Percentiles rank a stretch among this genome's conserved stretches.
These are phyloP conservation scores for Euzophera pinguis DNA, from an alignment of 2,888 invertebrate genomes.

Conservation along the genomic window DNA sequence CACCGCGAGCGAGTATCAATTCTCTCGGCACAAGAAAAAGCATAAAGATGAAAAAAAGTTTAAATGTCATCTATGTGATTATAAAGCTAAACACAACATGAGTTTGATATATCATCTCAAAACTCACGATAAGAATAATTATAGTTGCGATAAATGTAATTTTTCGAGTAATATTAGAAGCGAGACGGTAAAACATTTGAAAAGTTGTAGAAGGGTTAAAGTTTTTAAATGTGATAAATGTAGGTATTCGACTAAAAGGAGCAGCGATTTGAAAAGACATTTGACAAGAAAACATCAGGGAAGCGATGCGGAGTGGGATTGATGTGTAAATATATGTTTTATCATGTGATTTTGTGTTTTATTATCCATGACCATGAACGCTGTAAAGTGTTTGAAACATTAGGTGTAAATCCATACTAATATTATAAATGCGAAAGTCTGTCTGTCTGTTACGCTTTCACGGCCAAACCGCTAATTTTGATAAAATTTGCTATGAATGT, in stretches of 20 bases:
- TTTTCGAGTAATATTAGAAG: slow-evolving; percentile 19
- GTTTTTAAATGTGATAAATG: slow-evolving; percentile 35
- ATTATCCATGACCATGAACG: neutral
- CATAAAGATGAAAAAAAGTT: slow-evolving; percentile 46
- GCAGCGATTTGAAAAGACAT: slow-evolving; percentile 41
- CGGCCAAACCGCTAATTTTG: too few species aligned
- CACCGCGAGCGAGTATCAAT: slow-evolving; percentile 41
- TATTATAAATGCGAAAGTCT: too few species aligned
- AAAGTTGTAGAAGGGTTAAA: slow-evolving; percentile 14
- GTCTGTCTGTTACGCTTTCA: too few species aligned
- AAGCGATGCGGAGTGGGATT: slow-evolving; percentile 19
- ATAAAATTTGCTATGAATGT: too few species aligned
- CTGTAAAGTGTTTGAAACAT: too few species aligned
- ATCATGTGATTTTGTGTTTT: neutral
- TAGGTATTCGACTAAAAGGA: slow-evolving; percentile 34
- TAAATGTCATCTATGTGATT: slow-evolving; percentile 53
- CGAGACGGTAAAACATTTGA: slow-evolving; percentile 22
- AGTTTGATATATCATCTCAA: slow-evolving; percentile 56
- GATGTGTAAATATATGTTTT: neutral
- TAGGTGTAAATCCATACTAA: too few species aligned
- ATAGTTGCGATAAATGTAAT: slow-evolving; percentile 21
- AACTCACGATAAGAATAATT: slow-evolving; percentile 30
- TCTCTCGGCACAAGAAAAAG: slow-evolving; percentile 42
- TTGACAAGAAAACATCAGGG: slow-evolving; percentile 25
- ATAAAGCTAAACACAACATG: slow-evolving; percentile 54